Conservation (phyloP, 1,140 invertebrate species). For the Brachionus rotundiformis region DNA sequence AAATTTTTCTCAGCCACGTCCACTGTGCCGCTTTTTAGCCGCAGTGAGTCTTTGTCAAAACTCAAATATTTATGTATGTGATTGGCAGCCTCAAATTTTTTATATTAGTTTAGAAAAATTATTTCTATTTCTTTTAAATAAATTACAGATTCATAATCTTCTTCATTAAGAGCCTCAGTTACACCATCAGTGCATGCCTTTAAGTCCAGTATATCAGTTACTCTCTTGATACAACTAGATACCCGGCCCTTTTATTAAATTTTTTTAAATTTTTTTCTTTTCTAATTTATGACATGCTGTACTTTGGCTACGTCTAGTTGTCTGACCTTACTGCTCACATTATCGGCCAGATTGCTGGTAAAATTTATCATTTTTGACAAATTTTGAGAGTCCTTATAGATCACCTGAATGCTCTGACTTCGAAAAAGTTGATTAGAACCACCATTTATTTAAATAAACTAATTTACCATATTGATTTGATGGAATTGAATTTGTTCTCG, state of each 20-base stretch:
- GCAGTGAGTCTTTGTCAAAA: conserved; percentile 85
- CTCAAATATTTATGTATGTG: conserved; percentile 91
- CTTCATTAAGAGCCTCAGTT: conserved; percentile 82
- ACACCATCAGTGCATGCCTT: conserved; percentile 93
- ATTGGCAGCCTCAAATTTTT: conserved; percentile 75
- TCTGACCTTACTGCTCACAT: conserved; percentile 92
- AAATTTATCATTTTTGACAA: conserved; percentile 66
- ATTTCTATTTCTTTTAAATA: conserved; percentile 57
- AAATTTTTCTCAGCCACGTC: conserved; percentile 65
- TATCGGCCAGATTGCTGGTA: conserved; percentile 84
- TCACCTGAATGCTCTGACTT: conserved; percentile 29
- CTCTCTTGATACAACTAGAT: conserved; percentile 86
- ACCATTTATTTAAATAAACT: not conserved
- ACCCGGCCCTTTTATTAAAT: conserved; percentile 74
- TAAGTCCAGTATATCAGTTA: conserved; percentile 92
- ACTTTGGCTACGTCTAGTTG: conserved; percentile 89
- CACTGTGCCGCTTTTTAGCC: conserved; percentile 71
- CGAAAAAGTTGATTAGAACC: too few species aligned
- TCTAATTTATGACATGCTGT: too few species aligned
- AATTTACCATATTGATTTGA: conserved; percentile 30
- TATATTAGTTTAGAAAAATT: not conserved
- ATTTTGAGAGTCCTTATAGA: conserved; percentile 48
- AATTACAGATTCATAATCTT: conserved; percentile 70
- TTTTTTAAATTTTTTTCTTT: conserved; percentile 26
- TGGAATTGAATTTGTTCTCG: conserved; percentile 43